phyloP scores from a whole-genome alignment of 2,797 vertebrate genomes.

The Vipera latastei region DNA sequence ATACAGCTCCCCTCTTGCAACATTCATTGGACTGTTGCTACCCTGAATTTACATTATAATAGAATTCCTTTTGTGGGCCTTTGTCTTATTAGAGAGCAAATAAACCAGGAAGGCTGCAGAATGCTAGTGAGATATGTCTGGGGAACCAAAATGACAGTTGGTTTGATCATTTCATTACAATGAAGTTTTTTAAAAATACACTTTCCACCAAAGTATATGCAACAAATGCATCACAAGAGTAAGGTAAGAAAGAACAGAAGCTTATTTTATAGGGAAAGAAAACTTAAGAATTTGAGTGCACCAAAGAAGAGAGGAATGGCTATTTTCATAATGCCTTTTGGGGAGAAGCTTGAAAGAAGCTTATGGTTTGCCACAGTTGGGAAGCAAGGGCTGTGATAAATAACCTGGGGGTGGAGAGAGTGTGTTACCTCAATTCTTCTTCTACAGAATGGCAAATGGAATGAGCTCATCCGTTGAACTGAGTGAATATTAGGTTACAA shows the following conservation, averaged over 20 bases:
- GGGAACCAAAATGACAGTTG: neutral
- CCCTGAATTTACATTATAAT: neutral
- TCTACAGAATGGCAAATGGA: neutral
- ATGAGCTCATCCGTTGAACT: neutral
- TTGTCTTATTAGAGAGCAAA: neutral
- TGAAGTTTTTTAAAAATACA: neutral
- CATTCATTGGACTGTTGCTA: neutral
- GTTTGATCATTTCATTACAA: neutral
- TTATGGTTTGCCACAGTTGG: neutral
- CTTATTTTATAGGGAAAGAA: neutral
- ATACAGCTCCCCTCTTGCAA: neutral
- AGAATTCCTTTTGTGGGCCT: neutral
- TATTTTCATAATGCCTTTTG: neutral
- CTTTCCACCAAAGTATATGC: neutral
- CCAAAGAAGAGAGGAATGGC: neutral
- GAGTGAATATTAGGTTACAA: conserved; percentile 28
- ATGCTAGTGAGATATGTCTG: neutral
- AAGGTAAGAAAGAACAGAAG: neutral
- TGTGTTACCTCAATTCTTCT: neutral
- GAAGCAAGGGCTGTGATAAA: neutral
- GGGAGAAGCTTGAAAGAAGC: neutral
- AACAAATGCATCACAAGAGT: neutral
- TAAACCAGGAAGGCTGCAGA: neutral
- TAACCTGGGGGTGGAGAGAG: neutral
- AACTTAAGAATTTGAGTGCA: neutral